phyloP scores from a whole-genome alignment of 1,140 invertebrate species.

The Odontomachus brunneus region DNA sequence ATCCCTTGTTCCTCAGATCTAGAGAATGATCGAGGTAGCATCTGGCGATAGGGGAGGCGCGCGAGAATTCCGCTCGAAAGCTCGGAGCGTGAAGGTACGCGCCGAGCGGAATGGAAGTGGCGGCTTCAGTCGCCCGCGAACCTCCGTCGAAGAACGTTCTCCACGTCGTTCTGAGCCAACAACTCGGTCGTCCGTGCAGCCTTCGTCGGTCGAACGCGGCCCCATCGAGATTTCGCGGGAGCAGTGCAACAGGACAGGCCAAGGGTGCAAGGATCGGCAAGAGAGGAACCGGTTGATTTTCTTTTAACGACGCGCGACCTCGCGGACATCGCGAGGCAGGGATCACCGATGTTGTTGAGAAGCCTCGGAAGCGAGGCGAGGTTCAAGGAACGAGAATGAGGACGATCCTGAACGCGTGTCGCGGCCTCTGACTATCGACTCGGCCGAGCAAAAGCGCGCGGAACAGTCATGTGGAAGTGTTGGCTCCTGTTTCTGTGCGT shows the following conservation, averaged over 20 bases:
- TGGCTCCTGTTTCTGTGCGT: constrained; percentile 72
- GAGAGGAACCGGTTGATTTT: neutral
- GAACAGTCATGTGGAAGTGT: constrained; percentile 72
- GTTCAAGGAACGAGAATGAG: constrained; percentile 66
- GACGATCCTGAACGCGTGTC: constrained; percentile 52
- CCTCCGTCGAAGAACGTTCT: constrained; percentile 77
- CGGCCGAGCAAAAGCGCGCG: constrained; percentile 61
- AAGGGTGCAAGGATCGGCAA: neutral
- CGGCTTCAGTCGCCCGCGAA: constrained; percentile 81
- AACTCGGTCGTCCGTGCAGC: neutral
- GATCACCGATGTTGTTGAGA: constrained; percentile 17
- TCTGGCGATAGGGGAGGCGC: constrained; percentile 62
- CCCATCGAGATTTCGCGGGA: neutral
- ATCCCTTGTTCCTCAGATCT: neutral
- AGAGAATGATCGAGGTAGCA: constrained; percentile 65
- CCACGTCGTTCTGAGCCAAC: constrained; percentile 1
- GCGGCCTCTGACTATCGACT: constrained; percentile 30
- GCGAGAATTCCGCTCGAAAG: constrained; percentile 72
- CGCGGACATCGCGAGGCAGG: neutral
- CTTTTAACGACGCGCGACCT: neutral
- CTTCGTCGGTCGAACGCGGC: constrained; percentile 1
- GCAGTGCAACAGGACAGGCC: neutral
- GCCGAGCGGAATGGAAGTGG: constrained; percentile 70
- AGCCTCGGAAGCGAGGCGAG: constrained; percentile 9
- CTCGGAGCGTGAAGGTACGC: constrained; percentile 64